A percentile compares a stretch with the other conserved stretches of the same genome.
These are phyloP conservation scores for Engraulis encrasicolus DNA, from an alignment of 2,113 vertebrate species.

Conservation along the genomic window DNA sequence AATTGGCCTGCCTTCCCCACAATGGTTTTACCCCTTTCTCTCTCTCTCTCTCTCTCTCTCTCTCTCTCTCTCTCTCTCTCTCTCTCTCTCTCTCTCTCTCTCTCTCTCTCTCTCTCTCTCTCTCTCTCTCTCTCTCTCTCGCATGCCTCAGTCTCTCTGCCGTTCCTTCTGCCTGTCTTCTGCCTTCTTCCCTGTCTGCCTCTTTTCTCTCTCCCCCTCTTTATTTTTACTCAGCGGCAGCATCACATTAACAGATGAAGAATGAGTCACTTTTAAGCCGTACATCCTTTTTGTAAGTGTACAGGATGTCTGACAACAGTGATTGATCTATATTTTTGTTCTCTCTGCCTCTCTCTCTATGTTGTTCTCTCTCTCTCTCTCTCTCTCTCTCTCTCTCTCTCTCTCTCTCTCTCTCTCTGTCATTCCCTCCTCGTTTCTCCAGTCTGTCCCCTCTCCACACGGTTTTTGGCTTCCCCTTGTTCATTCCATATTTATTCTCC, in stretches of 20 bases:
- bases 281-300: background rate
- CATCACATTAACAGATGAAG: background rate
- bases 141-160: background rate
- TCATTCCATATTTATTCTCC: conserved; percentile 24
- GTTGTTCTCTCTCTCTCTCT: background rate
- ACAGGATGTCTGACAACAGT: background rate
- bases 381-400: background rate
- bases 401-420: background rate
- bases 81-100: no score
- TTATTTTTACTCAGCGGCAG: background rate
- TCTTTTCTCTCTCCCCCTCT: background rate
- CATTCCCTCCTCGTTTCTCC: background rate
- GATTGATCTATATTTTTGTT: background rate
- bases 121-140: background rate
- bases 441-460: background rate
- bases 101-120: no score
- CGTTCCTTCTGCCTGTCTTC: no score
- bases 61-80: no score
- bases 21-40: background rate
- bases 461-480: background rate
- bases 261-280: background rate
- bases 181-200: background rate
- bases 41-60: background rate
- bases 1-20: background rate
- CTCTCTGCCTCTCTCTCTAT: background rate